Evolutionary conservation across 2,888 invertebrate genomes (phyloP), one percentile per base, ranked within the genome.

Genomic region (Eumacrocentrus americanus): DNA sequence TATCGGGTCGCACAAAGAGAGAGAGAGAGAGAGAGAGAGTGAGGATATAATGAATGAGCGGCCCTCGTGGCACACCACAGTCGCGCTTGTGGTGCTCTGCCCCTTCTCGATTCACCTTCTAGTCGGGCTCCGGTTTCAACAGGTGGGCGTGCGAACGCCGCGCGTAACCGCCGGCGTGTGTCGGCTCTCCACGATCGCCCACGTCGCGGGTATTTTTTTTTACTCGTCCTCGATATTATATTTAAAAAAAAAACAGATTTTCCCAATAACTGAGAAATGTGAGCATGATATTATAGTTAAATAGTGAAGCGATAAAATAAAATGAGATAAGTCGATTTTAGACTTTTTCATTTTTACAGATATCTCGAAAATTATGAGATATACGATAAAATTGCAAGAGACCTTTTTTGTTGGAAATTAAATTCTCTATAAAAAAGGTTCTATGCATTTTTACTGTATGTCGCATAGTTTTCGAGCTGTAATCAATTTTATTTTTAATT

Each of bases 121-220:
- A 66, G 67, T 62, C 66, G 62, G 67, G 65, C 72, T 69, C 71
- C 67, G 70, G 71, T 74, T 76, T 78, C 78, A 80, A 80, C 80
- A 80, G 80, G 79, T 79, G 80, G 79, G 75, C 71, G 73, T 70
- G 70, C 70, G 72, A 76, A 76, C 73, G 73, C 76, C 70, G 62
- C 70, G 62, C 72, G 64, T 64, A 67, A 67, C 64, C 60, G 62
- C 60, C 64, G 63, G 67, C 67, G 59, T 66, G 64, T 66, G 66
- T 67, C 66, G 63, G 64, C 60, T 62, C 51, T 38, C 44, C 48
- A 50, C 59, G 64, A 66, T 67, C 67, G 64, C 67, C 67, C 67
- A 67, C 67, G 66, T 64, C 59, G 67, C 20, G 29, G 34, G 29
- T 35, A 34, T 42, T 46, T 59, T 55, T 22, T 50, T 42, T 40